Evolutionary conservation across 1,140 invertebrate genomes (phyloP).

Genomic region (Microplitis mediator): DNA sequence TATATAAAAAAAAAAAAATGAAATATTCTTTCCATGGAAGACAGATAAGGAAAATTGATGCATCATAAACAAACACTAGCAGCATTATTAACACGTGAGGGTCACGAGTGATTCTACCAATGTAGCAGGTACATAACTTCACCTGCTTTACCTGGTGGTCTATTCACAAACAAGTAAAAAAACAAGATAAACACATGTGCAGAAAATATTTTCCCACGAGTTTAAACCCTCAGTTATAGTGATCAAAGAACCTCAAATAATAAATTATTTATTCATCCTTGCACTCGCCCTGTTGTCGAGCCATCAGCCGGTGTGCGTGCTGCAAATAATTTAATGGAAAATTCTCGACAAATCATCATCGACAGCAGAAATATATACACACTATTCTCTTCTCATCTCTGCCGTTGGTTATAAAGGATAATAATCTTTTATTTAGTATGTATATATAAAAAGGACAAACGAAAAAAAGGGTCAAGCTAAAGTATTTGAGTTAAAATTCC

Average conservation of each 20-base stretch:
- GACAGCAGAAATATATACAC: too few species aligned
- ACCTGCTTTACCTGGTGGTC: conserved; percentile 14
- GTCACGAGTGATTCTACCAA: conserved; percentile 6
- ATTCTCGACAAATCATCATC: background rate
- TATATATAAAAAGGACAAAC: too few species aligned
- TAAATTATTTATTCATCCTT: background rate
- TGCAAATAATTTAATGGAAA: background rate
- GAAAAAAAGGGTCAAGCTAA: conserved; percentile 14
- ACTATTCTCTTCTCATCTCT: too few species aligned
- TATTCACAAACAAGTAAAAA: background rate
- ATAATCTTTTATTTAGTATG: background rate
- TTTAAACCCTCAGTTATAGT: background rate
- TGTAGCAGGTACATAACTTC: conserved; percentile 16
- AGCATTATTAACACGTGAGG: conserved; percentile 22
- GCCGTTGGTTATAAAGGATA: background rate
- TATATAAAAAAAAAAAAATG: background rate
- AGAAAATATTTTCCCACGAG: conserved; percentile 13
- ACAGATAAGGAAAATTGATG: background rate
- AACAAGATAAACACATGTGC: conserved; percentile 15
- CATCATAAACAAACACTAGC: background rate
- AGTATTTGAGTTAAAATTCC: background rate
- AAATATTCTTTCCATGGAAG: background rate
- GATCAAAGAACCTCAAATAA: background rate
- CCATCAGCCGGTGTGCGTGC: too few species aligned
- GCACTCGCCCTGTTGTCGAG: too few species aligned